phyloP scores from a whole-genome alignment of 2,113 vertebrate species.

The Callipepla squamata region DNA sequence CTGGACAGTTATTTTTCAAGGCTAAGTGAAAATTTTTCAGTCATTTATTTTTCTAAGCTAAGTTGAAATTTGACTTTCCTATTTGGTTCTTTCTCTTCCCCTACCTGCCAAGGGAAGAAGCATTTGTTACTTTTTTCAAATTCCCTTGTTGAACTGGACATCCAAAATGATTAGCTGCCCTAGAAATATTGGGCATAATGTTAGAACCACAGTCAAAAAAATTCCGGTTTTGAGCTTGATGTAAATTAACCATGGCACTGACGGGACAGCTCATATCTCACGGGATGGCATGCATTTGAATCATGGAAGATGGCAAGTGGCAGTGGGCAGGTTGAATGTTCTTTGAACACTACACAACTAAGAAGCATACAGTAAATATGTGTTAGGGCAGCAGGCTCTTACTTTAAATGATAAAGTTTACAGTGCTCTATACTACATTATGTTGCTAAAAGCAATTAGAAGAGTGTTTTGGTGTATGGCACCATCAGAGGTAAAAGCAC shows the following conservation, averaged over 20 bases:
- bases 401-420: neutral
- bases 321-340: neutral
- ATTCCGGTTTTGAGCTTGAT: neutral
- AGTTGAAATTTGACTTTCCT: neutral
- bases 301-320: neutral
- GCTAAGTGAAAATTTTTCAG: neutral
- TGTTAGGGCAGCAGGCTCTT: neutral
- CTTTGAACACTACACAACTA: neutral
- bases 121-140: neutral
- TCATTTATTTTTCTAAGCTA: neutral
- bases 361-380: neutral
- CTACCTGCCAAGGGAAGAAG: neutral
- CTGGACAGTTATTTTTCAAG: neutral
- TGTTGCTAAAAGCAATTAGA: constrained; percentile 6
- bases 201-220: neutral
- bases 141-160: neutral
- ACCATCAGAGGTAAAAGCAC: constrained; percentile 19
- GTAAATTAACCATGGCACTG: neutral
- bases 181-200: neutral
- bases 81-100: neutral
- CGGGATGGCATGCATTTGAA: neutral
- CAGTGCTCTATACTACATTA: neutral
- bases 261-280: neutral
- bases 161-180: neutral
- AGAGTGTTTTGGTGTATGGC: constrained; percentile 1